Evolutionary conservation across 2,113 vertebrate genomes (phyloP), one percentile per base, ranked within the genome.

Genomic region (Drymodes brunneopygia): DNA sequence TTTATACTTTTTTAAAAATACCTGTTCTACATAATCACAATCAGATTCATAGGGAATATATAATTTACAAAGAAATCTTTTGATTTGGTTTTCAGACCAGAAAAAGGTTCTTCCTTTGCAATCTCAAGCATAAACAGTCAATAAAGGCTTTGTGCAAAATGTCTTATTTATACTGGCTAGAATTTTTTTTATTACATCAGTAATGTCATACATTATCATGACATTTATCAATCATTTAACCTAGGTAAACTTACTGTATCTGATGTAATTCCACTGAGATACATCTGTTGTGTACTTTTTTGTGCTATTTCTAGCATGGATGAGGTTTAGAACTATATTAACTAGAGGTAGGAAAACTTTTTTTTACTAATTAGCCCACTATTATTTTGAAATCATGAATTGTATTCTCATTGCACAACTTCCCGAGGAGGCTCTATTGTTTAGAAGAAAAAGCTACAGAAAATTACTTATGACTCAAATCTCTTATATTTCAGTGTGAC

Each of bases 221-320:
- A 83, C 44, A 77, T 78, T 95, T 88, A 95, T 94, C 85, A 81
- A 35, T 94, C 94, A 90, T 81, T 92, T 73, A 93, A 88, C 92
- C 51, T 57, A 86, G 58, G 71, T 86, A 92, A 93, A 86, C 28
- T 78, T 78, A 61, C 82, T 87, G 88, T 9, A 6, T 48, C 66
- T 86, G 58, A 58, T 82, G n/a, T 56, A 90, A 93, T 92, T 86
- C 38, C 36, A 64, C 27, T 40, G 35, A 92, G 60, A 66, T 77
- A 92, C 48, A 78, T 67, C 27, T 83, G 15, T n/a, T 90, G 11
- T 83, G 69, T 24, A 17, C 7, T 80, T 94, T 92, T 93, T 82
- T 64, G 35, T 66, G 54, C 13, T 88, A 69, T 71, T 95, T 93
- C 71, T 86, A 70, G 47, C n/a, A 60, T 25, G 28, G 17, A 73